Conservation (phyloP, 2,113 vertebrate species). For the Callospermophilus lateralis region DNA sequence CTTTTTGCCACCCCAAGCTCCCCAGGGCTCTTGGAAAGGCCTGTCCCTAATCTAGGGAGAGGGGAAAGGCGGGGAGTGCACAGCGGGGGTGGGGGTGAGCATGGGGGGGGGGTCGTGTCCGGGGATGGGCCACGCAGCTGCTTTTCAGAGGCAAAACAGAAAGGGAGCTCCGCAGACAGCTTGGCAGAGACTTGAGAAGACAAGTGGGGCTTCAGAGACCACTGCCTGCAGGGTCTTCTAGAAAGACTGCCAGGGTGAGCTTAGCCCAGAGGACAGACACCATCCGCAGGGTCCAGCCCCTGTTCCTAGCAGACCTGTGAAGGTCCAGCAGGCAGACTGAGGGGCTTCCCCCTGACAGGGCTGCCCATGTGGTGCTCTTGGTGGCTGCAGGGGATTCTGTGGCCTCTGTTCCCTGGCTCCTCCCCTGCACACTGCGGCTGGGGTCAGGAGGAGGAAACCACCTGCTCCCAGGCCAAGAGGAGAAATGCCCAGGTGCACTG, state of each 20-base stretch:
- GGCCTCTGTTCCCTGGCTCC: neutral
- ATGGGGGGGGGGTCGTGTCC: neutral
- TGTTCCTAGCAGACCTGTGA: neutral
- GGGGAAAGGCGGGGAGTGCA: neutral
- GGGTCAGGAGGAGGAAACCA: neutral
- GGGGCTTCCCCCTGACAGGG: fast-evolving
- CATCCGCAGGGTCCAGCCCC: neutral
- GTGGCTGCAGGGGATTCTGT: neutral
- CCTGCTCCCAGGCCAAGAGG: neutral
- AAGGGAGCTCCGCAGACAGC: neutral
- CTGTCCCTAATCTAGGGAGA: neutral
- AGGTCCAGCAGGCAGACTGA: fast-evolving
- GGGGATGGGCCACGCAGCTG: neutral
- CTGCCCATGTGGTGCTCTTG: neutral
- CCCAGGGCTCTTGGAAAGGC: neutral
- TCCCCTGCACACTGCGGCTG: fast-evolving
- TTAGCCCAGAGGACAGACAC: neutral
- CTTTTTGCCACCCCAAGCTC: neutral
- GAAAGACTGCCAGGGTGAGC: neutral
- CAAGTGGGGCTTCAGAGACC: neutral
- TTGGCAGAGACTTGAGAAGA: neutral
- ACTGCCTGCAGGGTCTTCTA: neutral
- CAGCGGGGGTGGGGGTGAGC: neutral
- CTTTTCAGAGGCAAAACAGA: neutral
- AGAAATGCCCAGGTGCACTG: neutral